These are phyloP conservation scores for Pteronotus mesoamericanus DNA, from an alignment of 2,797 vertebrate species.

Conservation along the genomic window DNA sequence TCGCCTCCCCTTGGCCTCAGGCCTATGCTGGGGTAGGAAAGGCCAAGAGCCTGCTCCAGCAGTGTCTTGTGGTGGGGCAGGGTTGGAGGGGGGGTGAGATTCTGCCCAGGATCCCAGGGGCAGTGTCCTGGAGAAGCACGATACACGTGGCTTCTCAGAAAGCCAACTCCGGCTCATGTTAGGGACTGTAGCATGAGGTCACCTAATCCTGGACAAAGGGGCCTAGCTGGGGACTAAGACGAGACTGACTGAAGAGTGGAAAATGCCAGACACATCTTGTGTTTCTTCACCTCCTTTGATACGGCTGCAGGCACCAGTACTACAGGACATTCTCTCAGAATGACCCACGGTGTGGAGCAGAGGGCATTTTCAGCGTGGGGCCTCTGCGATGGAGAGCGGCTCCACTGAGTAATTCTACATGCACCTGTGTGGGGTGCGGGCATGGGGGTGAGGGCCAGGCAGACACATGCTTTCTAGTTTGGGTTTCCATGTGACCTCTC, in stretches of 20 bases:
- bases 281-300: not conserved
- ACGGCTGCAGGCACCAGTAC: not conserved
- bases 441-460: fast-evolving
- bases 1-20: not conserved
- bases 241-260: not conserved
- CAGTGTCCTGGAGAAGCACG: not conserved
- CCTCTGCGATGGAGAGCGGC: not conserved
- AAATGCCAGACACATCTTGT: not conserved
- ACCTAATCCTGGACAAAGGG: not conserved
- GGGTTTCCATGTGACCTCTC: not conserved
- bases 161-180: not conserved
- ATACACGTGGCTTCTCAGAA: not conserved
- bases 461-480: not conserved
- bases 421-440: fast-evolving
- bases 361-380: not conserved
- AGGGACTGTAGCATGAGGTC: not conserved
- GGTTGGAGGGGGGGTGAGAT: not conserved
- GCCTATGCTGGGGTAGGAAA: not conserved
- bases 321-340: not conserved
- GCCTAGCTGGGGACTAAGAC: not conserved
- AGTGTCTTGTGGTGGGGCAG: not conserved
- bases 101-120: not conserved
- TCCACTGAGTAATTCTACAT: not conserved
- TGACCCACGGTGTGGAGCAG: not conserved
- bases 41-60: not conserved